Evolutionary conservation across 2,797 vertebrate species (phyloP), one percentile per base, ranked within the genome.

Genomic region (Trachurus trachurus): DNA sequence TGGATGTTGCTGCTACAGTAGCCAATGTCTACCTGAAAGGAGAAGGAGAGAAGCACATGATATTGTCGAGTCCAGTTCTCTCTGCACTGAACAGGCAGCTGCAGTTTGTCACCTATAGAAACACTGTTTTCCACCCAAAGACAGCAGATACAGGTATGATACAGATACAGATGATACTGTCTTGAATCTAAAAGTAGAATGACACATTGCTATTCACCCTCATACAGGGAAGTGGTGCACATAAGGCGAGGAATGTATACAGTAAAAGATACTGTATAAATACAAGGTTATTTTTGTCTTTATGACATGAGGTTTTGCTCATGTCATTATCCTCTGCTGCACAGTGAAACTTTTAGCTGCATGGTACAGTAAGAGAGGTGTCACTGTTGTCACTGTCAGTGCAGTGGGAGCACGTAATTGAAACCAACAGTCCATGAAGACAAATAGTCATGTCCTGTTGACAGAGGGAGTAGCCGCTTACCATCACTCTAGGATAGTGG

Each of bases 101-200:
- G 45, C 95, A 97, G 76, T 96, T 98, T 5, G 78, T 98, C 84
- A 96, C 95, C 56, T 98, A 98, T 7, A 98, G 96, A 76, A 98
- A 96, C 91, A 96, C 92, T 0, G 84, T 93, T 42, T 98, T 97
- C 90, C 96, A 97, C 76, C 95, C 96, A 22, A 96, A 94, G 84
- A 97, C 96, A 0, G 96, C 96, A 15, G 98, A 98, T 74, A 95
- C 93, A 91, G 95, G 97, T 98, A 26, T 26, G 26, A 26, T 26
- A 26, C 26, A 26, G 26, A 26, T 26, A 26, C 26, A 26, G 26
- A 21, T 9, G 6, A 34, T 37, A n/a, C 11, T 19, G 21, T 22
- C 19, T 7, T 52, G 6, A 62, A 44, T 15, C 11, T 44, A 12
- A 39, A 59, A 59, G 2, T 39, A 16, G 0, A 54, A 52, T 54